phyloP scores from a whole-genome alignment of 2,113 vertebrate species.

The Cebidichthys violaceus region DNA sequence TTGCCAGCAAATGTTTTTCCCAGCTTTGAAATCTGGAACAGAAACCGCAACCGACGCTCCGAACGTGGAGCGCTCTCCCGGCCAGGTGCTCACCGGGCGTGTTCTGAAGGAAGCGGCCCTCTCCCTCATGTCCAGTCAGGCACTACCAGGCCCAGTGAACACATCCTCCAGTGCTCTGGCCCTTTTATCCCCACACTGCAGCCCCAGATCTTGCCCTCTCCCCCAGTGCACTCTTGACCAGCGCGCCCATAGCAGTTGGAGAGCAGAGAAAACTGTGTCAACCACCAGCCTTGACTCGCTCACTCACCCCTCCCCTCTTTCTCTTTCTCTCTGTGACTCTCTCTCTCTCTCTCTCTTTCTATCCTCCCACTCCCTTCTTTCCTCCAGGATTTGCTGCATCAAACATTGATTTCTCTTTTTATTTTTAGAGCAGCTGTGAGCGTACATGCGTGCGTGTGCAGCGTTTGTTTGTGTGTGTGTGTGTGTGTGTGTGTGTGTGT shows the following conservation, averaged over 20 bases:
- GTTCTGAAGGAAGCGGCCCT: background rate
- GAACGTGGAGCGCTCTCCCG: background rate
- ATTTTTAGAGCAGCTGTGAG: slow-evolving; percentile 72
- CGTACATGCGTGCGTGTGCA: background rate
- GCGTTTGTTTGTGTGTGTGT: slow-evolving; percentile 38
- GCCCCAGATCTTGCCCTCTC: slow-evolving; percentile 57
- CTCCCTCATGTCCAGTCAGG: slow-evolving; percentile 7
- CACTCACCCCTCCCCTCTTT: slow-evolving; percentile 56
- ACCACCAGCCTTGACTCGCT: slow-evolving; percentile 55
- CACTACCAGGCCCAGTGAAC: slow-evolving; percentile 17
- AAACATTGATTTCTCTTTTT: slow-evolving; percentile 69
- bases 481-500: slow-evolving; percentile 8
- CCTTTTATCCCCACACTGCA: slow-evolving; percentile 42
- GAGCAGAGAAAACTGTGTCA: slow-evolving; percentile 74
- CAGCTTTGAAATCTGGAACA: slow-evolving; percentile 1
- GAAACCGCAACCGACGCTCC: background rate
- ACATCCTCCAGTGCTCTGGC: slow-evolving; percentile 33
- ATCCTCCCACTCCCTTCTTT: slow-evolving; percentile 64
- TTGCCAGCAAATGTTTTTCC: slow-evolving; percentile 9
- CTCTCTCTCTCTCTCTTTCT: slow-evolving; percentile 48
- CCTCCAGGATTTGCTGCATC: slow-evolving; percentile 68
- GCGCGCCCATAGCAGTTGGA: slow-evolving; percentile 62
- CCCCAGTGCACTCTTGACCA: slow-evolving; percentile 74
- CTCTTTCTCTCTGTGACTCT: slow-evolving; percentile 22
- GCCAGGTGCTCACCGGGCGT: slow-evolving; percentile 17